Conservation (phyloP, 2,797 vertebrate species). For the Hippopotamyrus pictus region DNA sequence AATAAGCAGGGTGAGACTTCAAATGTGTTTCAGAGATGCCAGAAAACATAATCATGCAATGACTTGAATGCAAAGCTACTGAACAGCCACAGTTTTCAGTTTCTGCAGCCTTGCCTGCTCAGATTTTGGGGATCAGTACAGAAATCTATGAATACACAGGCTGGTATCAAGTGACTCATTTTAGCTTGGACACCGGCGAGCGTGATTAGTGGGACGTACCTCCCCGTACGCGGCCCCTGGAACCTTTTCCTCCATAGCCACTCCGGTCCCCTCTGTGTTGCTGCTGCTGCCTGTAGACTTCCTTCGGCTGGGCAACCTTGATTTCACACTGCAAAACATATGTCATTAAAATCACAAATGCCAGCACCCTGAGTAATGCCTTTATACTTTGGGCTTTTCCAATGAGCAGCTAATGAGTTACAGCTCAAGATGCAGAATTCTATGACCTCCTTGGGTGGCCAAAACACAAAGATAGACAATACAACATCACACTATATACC, state of each 20-base stretch:
- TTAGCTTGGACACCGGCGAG: not conserved
- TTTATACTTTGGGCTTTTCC: not conserved
- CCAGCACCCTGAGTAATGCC: not conserved
- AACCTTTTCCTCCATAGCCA: conserved; percentile 56
- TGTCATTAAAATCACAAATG: not conserved
- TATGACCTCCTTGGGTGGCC: not conserved
- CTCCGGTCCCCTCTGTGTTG: conserved; percentile 73
- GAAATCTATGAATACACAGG: not conserved
- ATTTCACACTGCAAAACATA: conserved; percentile 69
- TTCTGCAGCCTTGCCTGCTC: not conserved
- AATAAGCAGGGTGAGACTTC: not conserved
- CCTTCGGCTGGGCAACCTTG: conserved; percentile 83
- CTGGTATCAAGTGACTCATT: not conserved
- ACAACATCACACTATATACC: conserved; percentile 45
- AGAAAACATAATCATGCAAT: not conserved
- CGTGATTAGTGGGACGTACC: conserved; percentile 23
- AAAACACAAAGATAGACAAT: not conserved
- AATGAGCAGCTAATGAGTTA: not conserved
- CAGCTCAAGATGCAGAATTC: not conserved
- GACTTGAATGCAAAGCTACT: not conserved
- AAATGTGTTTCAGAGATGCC: not conserved
- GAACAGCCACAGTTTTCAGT: not conserved
- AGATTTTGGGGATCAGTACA: not conserved
- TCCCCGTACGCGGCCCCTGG: conserved; percentile 72
- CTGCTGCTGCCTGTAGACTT: conserved; percentile 78